These are phyloP conservation scores for Troides aeacus DNA, from an alignment of 2,888 invertebrate genomes.

Conservation along the genomic window DNA sequence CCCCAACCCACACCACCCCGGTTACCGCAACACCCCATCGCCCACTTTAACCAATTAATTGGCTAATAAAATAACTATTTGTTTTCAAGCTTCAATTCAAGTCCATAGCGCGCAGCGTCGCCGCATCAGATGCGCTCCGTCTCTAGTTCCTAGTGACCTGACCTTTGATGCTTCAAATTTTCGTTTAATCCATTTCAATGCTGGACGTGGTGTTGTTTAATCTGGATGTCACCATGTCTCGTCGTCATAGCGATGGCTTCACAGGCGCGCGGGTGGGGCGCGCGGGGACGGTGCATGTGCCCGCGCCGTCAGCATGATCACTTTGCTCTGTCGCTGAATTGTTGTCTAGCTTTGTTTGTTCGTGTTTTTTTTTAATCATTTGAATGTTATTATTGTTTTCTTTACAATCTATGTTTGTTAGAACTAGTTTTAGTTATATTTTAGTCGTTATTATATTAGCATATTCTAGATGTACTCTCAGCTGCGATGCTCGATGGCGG, in stretches of 20 bases:
- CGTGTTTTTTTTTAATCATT: too few relatives aligned
- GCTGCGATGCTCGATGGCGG: not conserved
- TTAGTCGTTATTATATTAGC: too few relatives aligned
- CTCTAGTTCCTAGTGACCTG: too few relatives aligned
- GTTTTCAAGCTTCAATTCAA: too few relatives aligned
- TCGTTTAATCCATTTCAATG: not conserved
- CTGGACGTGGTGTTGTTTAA: too few relatives aligned
- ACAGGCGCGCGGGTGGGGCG: too few relatives aligned
- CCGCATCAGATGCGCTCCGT: too few relatives aligned
- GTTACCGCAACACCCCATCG: not conserved
- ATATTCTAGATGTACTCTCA: not conserved
- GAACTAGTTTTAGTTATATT: too few relatives aligned
- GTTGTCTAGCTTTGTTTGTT: not conserved
- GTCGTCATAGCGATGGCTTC: not conserved
- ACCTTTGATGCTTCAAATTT: too few relatives aligned
- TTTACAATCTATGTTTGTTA: too few relatives aligned
- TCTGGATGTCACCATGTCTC: constrained; percentile 8
- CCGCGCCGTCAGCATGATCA: constrained; percentile 10
- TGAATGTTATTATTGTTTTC: constrained; percentile 32
- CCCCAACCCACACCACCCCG: not conserved
- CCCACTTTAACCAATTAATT: not conserved
- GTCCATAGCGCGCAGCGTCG: too few relatives aligned
- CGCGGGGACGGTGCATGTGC: too few relatives aligned
- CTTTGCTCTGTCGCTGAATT: constrained; percentile 20
- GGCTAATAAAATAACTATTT: not conserved